Percentiles rank a stretch among this genome's conserved stretches.
phyloP scores from a whole-genome alignment of 2,113 vertebrate genomes.

The Psilopogon haemacephalus region DNA sequence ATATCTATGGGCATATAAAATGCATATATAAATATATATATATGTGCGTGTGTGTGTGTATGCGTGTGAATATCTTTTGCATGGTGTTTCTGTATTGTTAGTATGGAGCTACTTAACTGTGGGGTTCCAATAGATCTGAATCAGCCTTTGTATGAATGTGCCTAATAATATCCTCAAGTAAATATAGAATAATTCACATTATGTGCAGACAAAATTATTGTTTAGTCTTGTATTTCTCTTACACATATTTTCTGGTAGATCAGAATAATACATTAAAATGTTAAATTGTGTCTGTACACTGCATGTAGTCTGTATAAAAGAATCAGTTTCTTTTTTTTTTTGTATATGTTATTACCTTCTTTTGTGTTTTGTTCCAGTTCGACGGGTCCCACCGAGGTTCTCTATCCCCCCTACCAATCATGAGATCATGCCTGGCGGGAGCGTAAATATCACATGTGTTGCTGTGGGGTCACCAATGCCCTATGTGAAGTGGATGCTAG shows the following conservation, averaged over 20 bases:
- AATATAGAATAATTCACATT: slow-evolving; percentile 54
- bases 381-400: slow-evolving; percentile 95
- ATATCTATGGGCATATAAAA: slow-evolving; percentile 64
- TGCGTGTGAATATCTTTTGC: slow-evolving; percentile 78
- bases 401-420: slow-evolving; percentile 98
- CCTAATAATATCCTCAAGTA: slow-evolving; percentile 66
- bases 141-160: slow-evolving; percentile 74
- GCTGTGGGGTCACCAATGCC: slow-evolving; percentile 99
- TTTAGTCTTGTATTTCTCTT: slow-evolving; percentile 61
- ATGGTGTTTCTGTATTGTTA: slow-evolving; percentile 85
- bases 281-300: slow-evolving; percentile 73
- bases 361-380: slow-evolving; percentile 88
- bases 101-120: slow-evolving; percentile 75
- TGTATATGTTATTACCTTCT: slow-evolving; percentile 74
- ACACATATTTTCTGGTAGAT: slow-evolving; percentile 51
- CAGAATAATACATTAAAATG: slow-evolving; percentile 6
- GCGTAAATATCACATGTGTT: slow-evolving; percentile 98
- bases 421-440: slow-evolving; percentile 99
- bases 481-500: slow-evolving; percentile 99
- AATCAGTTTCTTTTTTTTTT: background rate
- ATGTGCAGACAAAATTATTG: slow-evolving; percentile 73
- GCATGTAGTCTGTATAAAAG: slow-evolving; percentile 66
- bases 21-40: slow-evolving; percentile 71
- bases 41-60: slow-evolving; percentile 57
- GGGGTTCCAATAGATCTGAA: slow-evolving; percentile 72